phyloP scores from a whole-genome alignment of 2,888 invertebrate genomes.

The Epinotia nisella region DNA sequence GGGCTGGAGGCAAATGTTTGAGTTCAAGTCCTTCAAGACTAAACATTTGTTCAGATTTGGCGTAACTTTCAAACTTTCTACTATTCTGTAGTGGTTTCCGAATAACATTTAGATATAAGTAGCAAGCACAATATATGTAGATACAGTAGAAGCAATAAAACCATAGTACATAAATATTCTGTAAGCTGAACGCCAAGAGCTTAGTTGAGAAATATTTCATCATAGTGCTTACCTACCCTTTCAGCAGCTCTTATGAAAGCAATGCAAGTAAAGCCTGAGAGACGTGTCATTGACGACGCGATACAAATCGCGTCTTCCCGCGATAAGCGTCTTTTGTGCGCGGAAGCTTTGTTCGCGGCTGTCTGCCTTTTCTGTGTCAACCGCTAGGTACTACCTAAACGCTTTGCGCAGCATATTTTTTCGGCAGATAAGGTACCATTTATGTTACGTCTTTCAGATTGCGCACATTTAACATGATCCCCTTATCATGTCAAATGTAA shows the following conservation, averaged over 20 bases:
- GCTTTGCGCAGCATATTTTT: constrained; percentile 12
- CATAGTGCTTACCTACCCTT: background rate
- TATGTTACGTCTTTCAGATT: background rate
- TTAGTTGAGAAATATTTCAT: constrained; percentile 18
- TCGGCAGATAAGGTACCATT: constrained; percentile 15
- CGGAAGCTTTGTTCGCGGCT: constrained; percentile 29
- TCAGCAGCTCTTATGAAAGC: constrained; percentile 3
- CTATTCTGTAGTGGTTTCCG: background rate
- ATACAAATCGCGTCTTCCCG: constrained; percentile 32
- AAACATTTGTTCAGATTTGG: constrained; percentile 21
- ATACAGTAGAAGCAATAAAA: background rate
- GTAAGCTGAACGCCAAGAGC: constrained; percentile 5
- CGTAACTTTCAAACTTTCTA: constrained; percentile 7
- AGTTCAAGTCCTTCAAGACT: constrained; percentile 15
- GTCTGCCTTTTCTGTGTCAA: constrained; percentile 30
- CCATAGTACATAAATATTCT: background rate
- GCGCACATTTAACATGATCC: background rate
- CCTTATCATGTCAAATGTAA: background rate
- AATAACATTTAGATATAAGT: background rate
- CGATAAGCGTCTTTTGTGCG: constrained; percentile 38
- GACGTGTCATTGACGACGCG: constrained; percentile 26
- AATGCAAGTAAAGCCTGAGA: constrained; percentile 31
- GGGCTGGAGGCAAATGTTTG: constrained; percentile 13
- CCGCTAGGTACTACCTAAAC: constrained; percentile 4
- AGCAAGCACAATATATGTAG: background rate